Conservation (phyloP, 2,888 invertebrate species). For the Osedax fenrisi region DNA sequence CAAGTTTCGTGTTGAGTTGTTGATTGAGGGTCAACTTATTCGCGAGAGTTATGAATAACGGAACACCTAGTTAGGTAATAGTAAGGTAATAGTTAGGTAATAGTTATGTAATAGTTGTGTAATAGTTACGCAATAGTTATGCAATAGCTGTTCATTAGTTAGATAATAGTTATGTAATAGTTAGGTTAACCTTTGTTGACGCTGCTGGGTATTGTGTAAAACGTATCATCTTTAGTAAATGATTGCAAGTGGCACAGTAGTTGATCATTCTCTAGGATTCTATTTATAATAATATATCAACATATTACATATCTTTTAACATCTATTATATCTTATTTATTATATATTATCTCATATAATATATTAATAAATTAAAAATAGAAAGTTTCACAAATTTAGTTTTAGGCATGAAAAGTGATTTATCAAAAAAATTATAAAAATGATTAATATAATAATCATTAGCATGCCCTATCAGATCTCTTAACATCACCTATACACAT, state of each 20-base stretch:
- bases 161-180: background rate
- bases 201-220: conserved; percentile 62
- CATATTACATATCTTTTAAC: background rate
- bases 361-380: too few species aligned
- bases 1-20: conserved; percentile 47
- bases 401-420: too few species aligned
- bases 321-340: background rate
- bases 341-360: too few species aligned
- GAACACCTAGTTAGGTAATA: background rate
- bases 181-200: conserved; percentile 55
- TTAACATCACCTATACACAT: too few species aligned
- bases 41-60: background rate
- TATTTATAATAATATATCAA: conserved; percentile 36
- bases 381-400: too few species aligned
- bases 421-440: too few species aligned
- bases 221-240: conserved; percentile 56
- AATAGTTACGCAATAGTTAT: too few species aligned
- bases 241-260: conserved; percentile 63
- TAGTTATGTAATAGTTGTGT: background rate
- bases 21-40: conserved; percentile 35
- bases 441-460: too few species aligned
- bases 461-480: too few species aligned
- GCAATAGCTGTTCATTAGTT: too few species aligned
- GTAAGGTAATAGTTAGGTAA: background rate
- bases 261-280: conserved; percentile 59